These are phyloP conservation scores for Girardinus metallicus DNA, from an alignment of 2,797 vertebrate species.

Conservation along the genomic window DNA sequence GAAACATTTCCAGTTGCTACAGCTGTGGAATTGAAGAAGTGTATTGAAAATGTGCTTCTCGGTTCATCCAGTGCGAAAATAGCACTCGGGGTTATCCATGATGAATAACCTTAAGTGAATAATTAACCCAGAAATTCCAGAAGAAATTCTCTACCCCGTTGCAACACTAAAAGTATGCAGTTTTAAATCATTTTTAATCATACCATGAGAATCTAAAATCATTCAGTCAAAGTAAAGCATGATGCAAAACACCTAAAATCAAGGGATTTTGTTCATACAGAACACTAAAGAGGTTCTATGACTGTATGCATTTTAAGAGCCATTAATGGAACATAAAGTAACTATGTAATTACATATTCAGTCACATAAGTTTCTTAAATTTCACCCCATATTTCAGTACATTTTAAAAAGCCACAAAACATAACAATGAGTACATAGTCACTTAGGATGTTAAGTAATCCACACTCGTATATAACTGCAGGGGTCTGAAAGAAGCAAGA, in stretches of 20 bases:
- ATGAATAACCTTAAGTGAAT: neutral
- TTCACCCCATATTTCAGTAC: neutral
- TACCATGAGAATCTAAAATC: neutral
- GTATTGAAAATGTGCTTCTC: neutral
- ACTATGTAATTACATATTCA: neutral
- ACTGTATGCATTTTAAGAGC: neutral
- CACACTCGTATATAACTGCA: constrained; percentile 18
- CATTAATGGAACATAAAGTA: neutral
- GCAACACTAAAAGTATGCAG: neutral
- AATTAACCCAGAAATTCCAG: neutral
- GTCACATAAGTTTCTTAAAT: neutral
- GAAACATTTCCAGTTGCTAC: neutral
- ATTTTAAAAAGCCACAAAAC: constrained; percentile 1
- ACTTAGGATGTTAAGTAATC: constrained; percentile 6
- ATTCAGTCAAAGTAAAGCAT: neutral
- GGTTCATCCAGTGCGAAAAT: neutral
- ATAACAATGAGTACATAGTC: neutral
- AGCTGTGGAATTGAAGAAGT: neutral
- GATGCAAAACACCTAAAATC: neutral
- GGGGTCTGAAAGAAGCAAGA: constrained; percentile 18
- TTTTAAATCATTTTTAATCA: neutral
- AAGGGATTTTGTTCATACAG: neutral
- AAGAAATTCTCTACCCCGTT: neutral
- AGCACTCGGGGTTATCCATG: neutral
- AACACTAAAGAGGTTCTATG: neutral